Base-by-base conservation (phyloP, 2,113 vertebrate species). In the Centropristis striata region DNA sequence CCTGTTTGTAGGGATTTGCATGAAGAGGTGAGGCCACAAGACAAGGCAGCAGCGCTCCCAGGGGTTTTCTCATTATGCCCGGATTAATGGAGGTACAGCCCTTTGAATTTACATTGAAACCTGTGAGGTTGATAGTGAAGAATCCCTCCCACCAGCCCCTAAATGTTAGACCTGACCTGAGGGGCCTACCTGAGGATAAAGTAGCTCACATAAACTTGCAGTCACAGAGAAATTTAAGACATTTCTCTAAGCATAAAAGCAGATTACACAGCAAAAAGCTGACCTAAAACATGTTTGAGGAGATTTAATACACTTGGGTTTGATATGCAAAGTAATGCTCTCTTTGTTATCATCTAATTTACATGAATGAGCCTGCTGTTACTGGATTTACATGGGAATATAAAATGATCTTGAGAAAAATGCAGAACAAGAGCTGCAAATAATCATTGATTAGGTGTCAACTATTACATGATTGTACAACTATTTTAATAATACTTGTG, bases 101-200 rank as follows among this genome's bases (percentile, higher is more conserved):
- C 89, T 91, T 93, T 92, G 87, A 92, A 91, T 91, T 89, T 86
- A 89, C 90, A 93, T 80, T 88, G 81, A 83, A 83, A 89, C 72
- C 73, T 82, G 69, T 42, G 78, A 70, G 86, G 84, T 44, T 83
- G 65, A 63, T 50, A 1, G 61, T 20, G 63, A 72, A 68, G 70
- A 88, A 69, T 54, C 71, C 66, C 16, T 36, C 71, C n/a, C 67
- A 71, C 51, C 23, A 44, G 28, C 9, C 23, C 54, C 6, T 28
- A 51, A 11, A 81, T 77, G 78, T 80, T 42, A 47, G 28, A 3
- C 32, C 58, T 83, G 79, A 64, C 60, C 51, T 5, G 2, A 53
- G 9, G 9, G 28, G n/a, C 25, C 0, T 23, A 28, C 5, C 12
- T 32, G 18, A 39, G 23, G n/a, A 15, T 6, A 25, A 37, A 36